Percentiles rank a stretch among this genome's conserved stretches.
These are phyloP conservation scores for Hemiscyllium ocellatum DNA, from an alignment of 2,113 vertebrate genomes.

Conservation along the genomic window DNA sequence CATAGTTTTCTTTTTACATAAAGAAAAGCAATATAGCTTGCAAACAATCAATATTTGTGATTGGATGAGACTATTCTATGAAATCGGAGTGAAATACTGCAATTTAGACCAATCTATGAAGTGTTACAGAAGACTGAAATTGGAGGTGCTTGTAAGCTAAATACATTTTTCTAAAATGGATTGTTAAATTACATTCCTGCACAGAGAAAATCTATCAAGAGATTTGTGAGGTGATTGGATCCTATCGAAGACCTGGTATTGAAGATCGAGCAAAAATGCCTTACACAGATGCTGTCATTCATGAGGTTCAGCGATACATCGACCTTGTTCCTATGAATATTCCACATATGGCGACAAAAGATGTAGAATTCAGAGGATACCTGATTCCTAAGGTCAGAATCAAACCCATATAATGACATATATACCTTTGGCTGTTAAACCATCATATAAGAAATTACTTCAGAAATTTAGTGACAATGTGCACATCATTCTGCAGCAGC, in stretches of 20 bases:
- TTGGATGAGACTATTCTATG: background rate
- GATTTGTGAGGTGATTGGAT: background rate
- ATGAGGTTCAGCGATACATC: slow-evolving; percentile 34
- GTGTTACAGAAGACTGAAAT: background rate
- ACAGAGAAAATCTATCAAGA: slow-evolving; percentile 40
- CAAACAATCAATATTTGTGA: background rate
- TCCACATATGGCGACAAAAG: background rate
- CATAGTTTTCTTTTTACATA: background rate
- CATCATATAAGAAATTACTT: background rate
- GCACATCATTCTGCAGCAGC: background rate
- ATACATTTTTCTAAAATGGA: background rate
- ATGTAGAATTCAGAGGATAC: slow-evolving; percentile 26
- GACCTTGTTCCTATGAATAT: background rate
- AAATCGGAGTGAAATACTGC: background rate
- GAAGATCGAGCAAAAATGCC: slow-evolving; percentile 19
- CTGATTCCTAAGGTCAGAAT: slow-evolving; percentile 27
- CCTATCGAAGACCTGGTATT: background rate
- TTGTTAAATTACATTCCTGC: background rate
- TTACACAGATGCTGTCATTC: slow-evolving; percentile 25
- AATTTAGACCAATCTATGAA: background rate
- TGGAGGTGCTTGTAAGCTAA: background rate
- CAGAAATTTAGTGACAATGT: background rate
- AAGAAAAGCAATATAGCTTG: background rate
- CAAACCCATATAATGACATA: background rate
- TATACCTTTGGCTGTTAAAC: background rate